Evolutionary conservation across 2,888 invertebrate genomes (phyloP).

Genomic region (Eurois occulta): DNA sequence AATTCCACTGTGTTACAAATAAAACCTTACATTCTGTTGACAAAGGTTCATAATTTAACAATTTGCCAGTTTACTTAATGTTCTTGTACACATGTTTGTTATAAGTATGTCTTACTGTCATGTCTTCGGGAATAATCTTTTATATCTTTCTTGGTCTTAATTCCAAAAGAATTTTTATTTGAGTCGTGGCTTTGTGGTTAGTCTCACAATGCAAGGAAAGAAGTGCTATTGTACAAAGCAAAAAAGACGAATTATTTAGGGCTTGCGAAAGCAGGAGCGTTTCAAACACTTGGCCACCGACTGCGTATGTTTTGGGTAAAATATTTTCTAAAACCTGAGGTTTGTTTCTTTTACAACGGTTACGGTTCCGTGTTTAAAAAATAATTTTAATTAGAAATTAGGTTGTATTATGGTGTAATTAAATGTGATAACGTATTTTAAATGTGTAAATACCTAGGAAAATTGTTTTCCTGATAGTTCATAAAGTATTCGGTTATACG

Average conservation of each 20-base stretch:
- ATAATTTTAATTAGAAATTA: too few relatives aligned
- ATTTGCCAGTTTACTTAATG: constrained; percentile 57
- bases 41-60: constrained; percentile 70
- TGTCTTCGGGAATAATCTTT: background rate
- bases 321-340: background rate
- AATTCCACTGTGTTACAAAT: constrained; percentile 63
- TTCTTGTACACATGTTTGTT: constrained; percentile 32
- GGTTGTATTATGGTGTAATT: too few relatives aligned
- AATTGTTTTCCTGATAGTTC: too few relatives aligned
- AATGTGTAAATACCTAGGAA: too few relatives aligned
- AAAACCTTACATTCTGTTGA: constrained; percentile 65
- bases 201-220: background rate
- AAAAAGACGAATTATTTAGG: constrained; percentile 1
- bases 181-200: background rate
- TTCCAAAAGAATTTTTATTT: background rate
- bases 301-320: background rate
- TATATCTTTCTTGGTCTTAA: constrained; percentile 8
- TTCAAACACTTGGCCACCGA: constrained; percentile 11
- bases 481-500: too few relatives aligned
- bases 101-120: constrained; percentile 15
- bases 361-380: too few relatives aligned
- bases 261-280: background rate
- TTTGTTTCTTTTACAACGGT: background rate
- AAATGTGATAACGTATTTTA: too few relatives aligned
- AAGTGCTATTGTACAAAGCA: constrained; percentile 1